These are phyloP conservation scores for Dreissena rostriformis DNA, from an alignment of 1,140 invertebrate species.

Conservation along the genomic window DNA sequence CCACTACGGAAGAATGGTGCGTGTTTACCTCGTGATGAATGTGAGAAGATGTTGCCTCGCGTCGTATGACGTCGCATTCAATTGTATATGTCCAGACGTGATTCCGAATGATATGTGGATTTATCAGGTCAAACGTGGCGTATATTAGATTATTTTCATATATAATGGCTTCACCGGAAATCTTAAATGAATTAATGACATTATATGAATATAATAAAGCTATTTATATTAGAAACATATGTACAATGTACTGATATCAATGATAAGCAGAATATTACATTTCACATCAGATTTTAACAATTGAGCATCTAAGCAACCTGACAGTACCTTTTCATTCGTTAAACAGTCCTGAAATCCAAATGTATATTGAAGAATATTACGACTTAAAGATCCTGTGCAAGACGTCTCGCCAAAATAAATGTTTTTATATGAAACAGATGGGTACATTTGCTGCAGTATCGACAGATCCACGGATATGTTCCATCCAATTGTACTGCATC, in stretches of 20 bases:
- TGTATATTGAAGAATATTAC: conserved; percentile 3
- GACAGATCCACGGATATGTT: conserved; percentile 22
- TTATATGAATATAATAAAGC: background rate
- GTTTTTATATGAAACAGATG: background rate
- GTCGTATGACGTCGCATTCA: conserved; percentile 35
- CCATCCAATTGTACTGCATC: conserved; percentile 8
- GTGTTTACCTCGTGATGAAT: conserved; percentile 14
- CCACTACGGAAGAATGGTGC: background rate
- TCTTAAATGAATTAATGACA: conserved; percentile 18
- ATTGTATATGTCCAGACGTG: conserved; percentile 33
- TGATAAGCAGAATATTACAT: background rate
- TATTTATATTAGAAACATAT: background rate
- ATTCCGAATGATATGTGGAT: conserved; percentile 30
- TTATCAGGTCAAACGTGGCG: conserved; percentile 27
- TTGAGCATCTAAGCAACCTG: background rate
- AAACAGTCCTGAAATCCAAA: conserved; percentile 21
- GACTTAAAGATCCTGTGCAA: background rate
- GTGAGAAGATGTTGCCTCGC: conserved; percentile 28
- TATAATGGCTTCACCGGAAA: background rate
- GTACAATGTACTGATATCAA: background rate
- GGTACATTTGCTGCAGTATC: conserved; percentile 2
- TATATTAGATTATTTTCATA: conserved; percentile 31
- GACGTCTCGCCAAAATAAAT: conserved; percentile 31
- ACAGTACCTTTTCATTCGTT: conserved; percentile 7
- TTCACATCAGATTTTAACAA: background rate